Conservation (phyloP, 2,888 invertebrate genomes). For the Leucophora obtusa region DNA sequence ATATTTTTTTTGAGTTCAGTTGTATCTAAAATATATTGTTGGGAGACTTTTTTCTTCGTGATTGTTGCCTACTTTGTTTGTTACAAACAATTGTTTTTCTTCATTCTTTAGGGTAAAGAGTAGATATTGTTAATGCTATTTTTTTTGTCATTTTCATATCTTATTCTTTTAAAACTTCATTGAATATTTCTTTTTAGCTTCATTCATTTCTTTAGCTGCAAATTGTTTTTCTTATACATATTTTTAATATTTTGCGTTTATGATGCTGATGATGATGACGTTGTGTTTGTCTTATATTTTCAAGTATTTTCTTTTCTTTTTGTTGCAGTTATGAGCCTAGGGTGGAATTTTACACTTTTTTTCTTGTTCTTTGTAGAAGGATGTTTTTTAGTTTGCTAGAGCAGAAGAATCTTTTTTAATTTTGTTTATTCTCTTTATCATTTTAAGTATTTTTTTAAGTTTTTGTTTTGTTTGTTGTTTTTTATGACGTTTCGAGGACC, state of each 20-base stretch:
- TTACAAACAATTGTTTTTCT: conserved; percentile 13
- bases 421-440: conserved; percentile 20
- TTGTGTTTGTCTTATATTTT: conserved; percentile 24
- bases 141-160: not conserved
- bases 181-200: conserved; percentile 13
- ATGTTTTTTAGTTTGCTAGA: not conserved
- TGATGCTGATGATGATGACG: not conserved
- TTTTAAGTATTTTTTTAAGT: conserved; percentile 1
- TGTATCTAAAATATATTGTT: conserved; percentile 16
- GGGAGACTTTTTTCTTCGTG: not conserved
- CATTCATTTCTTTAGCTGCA: conserved; percentile 1
- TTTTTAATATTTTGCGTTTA: not conserved
- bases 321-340: conserved; percentile 2
- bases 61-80: not conserved
- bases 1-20: not conserved
- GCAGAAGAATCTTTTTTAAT: conserved; percentile 14
- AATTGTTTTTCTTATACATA: not conserved
- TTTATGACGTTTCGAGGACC: conserved; percentile 8
- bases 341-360: conserved; percentile 28
- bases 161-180: conserved; percentile 2
- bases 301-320: conserved; percentile 12
- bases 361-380: not conserved
- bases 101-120: conserved; percentile 31
- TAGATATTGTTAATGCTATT: conserved; percentile 35
- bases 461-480: conserved; percentile 20